Conservation (phyloP, 2,113 vertebrate genomes). For the Macrotis lagotis region DNA sequence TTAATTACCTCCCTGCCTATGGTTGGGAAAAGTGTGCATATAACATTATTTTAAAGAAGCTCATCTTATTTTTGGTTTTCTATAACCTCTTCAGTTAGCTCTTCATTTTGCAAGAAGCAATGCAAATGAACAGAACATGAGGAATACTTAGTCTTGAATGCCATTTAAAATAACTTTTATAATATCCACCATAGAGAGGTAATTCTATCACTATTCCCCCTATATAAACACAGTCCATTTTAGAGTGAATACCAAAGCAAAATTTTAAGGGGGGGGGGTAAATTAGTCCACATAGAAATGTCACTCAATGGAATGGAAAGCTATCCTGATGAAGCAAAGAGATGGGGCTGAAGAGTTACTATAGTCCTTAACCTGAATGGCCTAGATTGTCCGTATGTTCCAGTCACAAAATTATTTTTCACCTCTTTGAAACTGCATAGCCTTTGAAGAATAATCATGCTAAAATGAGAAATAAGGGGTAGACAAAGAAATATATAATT, state of each 20-base stretch:
- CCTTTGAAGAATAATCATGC: background rate
- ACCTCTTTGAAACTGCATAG: background rate
- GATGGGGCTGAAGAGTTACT: background rate
- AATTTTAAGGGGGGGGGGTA: background rate
- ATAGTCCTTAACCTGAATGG: background rate
- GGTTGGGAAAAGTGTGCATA: background rate
- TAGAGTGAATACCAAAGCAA: background rate
- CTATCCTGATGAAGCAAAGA: background rate
- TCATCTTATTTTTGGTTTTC: background rate
- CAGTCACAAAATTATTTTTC: background rate
- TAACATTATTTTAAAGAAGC: background rate
- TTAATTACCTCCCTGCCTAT: background rate
- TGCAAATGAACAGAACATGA: background rate
- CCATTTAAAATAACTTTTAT: background rate
- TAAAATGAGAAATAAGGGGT: constrained; percentile 33
- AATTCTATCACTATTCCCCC: background rate
- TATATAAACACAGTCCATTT: background rate
- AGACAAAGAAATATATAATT: constrained; percentile 11
- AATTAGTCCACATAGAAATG: background rate
- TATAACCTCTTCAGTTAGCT: background rate
- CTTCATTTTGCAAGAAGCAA: background rate
- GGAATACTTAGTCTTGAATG: background rate
- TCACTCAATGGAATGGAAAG: background rate
- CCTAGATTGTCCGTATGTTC: background rate
- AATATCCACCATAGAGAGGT: background rate